A percentile compares a stretch with the other conserved stretches of the same genome.
Conservation (phyloP, 37 sponge, comb jelly and placozoan species). For the Aplysina aerophoba region DNA sequence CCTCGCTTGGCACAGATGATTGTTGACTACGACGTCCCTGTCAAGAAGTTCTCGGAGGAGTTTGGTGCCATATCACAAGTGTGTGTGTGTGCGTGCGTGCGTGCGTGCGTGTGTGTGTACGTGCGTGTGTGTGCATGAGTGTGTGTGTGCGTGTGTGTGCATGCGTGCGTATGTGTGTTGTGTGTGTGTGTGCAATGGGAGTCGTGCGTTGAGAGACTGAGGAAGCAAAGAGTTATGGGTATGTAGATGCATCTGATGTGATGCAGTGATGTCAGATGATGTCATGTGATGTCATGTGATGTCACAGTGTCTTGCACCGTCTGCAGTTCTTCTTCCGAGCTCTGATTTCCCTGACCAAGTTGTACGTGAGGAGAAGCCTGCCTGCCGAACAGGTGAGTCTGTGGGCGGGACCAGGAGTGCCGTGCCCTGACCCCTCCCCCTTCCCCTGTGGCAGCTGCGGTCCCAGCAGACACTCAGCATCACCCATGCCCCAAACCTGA, state of each 20-base stretch:
- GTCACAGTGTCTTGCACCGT: too few species aligned
- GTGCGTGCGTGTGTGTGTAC: too few species aligned
- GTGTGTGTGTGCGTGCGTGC: neutral
- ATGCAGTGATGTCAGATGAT: neutral
- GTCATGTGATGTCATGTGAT: neutral
- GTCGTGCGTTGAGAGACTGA: too few species aligned
- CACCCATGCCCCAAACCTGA: slow-evolving; percentile 55
- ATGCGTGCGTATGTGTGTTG: too few species aligned
- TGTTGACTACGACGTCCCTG: slow-evolving; percentile 86
- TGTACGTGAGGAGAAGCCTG: slow-evolving; percentile 70
- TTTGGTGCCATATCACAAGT: slow-evolving; percentile 86
- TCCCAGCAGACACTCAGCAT: slow-evolving; percentile 57
- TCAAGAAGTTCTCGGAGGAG: slow-evolving; percentile 91
- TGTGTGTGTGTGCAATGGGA: too few species aligned
- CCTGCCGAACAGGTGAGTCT: slow-evolving; percentile 73
- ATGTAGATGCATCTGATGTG: too few species aligned
- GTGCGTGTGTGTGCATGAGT: too few species aligned
- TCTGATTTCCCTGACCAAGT: slow-evolving; percentile 69
- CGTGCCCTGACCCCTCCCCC: neutral
- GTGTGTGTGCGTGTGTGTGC: too few species aligned
- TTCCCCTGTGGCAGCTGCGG: neutral
- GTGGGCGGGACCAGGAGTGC: neutral
- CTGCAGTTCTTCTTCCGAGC: slow-evolving; percentile 70
- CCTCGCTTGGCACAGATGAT: slow-evolving; percentile 94
- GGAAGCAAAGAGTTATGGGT: too few species aligned